Evolutionary conservation across 1,140 invertebrate species (phyloP).

Genomic region (Saxidomus purpurata): DNA sequence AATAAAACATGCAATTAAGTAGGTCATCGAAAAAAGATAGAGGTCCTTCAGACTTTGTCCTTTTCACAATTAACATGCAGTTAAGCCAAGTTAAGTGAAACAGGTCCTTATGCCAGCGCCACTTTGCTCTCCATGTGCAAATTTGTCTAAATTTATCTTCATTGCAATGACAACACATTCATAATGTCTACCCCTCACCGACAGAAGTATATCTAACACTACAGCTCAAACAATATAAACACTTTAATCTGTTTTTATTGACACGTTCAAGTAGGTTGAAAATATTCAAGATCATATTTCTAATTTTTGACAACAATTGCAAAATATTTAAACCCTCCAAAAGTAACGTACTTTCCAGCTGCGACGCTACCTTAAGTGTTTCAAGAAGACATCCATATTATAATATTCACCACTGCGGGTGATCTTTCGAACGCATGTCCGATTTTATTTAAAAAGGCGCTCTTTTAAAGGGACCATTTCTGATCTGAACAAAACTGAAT

Average conservation of each 20-base stretch:
- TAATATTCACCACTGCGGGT: constrained; percentile 16
- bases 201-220: neutral
- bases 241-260: constrained; percentile 53
- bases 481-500: constrained; percentile 49
- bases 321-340: constrained; percentile 18
- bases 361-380: constrained; percentile 6
- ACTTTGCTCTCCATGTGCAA: neutral
- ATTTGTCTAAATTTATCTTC: neutral
- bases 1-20: no score
- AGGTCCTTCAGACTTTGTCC: no score
- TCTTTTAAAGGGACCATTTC: constrained; percentile 17
- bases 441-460: neutral
- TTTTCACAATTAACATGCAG: neutral
- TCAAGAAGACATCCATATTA: constrained; percentile 28
- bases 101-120: neutral
- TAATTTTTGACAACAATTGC: constrained; percentile 51
- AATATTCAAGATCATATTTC: constrained; percentile 68
- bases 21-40: no score
- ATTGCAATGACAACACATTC: neutral
- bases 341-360: constrained; percentile 1
- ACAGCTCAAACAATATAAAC: constrained; percentile 36
- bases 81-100: neutral
- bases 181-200: neutral
- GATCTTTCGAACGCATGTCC: neutral
- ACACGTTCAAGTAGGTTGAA: constrained; percentile 10